Conservation (phyloP, 30 jellyfish, hydroid and myxozoan genomes). For the Phacellophora camtschatica region DNA sequence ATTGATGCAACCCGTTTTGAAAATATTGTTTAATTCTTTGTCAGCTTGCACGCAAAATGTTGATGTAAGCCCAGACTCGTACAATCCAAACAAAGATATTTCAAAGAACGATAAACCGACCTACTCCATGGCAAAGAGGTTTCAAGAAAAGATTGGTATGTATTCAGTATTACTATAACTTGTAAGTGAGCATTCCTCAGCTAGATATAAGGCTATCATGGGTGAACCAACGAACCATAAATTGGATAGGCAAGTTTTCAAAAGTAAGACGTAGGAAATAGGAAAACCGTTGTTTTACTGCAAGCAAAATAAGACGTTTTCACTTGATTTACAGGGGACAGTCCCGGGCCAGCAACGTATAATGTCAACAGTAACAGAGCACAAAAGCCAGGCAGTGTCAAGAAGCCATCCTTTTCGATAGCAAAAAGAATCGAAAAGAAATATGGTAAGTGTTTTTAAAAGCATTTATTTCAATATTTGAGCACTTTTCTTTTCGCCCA, state of each 20-base stretch:
- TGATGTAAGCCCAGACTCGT: conserved; percentile 65
- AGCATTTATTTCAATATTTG: too few relatives aligned
- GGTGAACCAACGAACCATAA: too few relatives aligned
- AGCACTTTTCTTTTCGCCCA: too few relatives aligned
- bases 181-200: too few relatives aligned
- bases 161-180: too few relatives aligned
- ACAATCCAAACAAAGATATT: conserved; percentile 24
- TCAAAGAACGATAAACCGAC: conserved; percentile 68
- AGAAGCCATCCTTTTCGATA: conserved; percentile 51
- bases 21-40: too few relatives aligned
- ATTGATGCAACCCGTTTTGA: too few relatives aligned
- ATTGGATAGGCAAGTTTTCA: too few relatives aligned
- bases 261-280: too few relatives aligned
- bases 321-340: conserved; percentile 34
- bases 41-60: conserved; percentile 52
- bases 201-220: too few relatives aligned
- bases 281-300: too few relatives aligned
- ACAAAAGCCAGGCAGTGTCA: neutral
- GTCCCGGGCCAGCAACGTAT: conserved; percentile 84
- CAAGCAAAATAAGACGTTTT: too few relatives aligned
- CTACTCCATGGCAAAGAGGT: conserved; percentile 68
- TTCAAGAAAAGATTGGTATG: conserved; percentile 38
- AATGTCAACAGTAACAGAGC: conserved; percentile 11
- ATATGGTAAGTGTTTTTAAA: conserved; percentile 14
- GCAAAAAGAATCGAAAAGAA: conserved; percentile 44